phyloP scores from a whole-genome alignment of 2,888 invertebrate genomes.

The Frankliniella intonsa region DNA sequence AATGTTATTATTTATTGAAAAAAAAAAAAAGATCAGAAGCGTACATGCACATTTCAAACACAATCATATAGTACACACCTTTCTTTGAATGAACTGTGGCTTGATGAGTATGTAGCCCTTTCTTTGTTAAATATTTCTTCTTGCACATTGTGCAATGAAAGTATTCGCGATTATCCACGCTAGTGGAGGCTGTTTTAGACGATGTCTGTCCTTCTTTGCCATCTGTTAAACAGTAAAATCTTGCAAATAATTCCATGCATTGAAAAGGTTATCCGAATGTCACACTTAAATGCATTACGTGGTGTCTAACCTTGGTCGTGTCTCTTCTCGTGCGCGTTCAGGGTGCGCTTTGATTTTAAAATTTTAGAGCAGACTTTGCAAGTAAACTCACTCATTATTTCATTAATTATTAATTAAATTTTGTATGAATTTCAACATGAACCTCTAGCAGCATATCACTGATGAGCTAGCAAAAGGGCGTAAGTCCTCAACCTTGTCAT shows the following conservation, averaged over 20 bases:
- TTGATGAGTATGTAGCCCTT: not conserved
- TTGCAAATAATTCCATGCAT: not conserved
- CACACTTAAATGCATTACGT: not conserved
- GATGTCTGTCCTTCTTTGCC: not conserved
- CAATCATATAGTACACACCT: not conserved
- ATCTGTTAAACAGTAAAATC: not conserved
- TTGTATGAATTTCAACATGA: too few species aligned
- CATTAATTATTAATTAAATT: not conserved
- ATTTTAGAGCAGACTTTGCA: not conserved
- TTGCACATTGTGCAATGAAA: too few species aligned
- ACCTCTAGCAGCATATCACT: too few species aligned
- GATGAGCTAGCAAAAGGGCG: too few species aligned
- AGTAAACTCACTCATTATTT: not conserved
- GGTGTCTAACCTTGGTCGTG: not conserved
- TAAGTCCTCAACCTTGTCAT: too few species aligned
- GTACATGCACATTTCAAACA: not conserved
- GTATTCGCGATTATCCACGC: not conserved
- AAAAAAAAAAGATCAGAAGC: not conserved
- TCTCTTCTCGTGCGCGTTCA: not conserved
- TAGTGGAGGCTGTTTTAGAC: not conserved
- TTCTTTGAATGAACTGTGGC: not conserved
- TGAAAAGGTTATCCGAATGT: not conserved
- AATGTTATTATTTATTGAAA: not conserved
- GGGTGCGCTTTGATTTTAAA: not conserved
- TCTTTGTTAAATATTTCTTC: not conserved